Percentiles rank a stretch among this genome's conserved stretches.
Conservation (phyloP, 2,113 vertebrate species). For the Desmodus rotundus region DNA sequence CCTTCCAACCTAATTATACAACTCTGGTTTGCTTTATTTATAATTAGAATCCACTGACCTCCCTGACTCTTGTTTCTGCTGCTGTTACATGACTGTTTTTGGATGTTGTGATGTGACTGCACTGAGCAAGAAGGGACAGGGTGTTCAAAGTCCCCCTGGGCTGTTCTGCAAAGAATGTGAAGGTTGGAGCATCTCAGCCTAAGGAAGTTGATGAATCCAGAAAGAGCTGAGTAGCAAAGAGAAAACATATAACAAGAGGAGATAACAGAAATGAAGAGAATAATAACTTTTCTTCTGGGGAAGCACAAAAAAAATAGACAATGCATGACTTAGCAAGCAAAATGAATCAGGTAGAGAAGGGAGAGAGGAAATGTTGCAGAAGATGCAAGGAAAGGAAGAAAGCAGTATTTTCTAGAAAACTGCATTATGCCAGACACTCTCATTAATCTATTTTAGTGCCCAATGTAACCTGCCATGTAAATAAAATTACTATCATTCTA, state of each 20-base stretch:
- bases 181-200: neutral
- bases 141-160: neutral
- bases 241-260: neutral
- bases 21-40: slow-evolving; percentile 44
- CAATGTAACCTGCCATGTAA: neutral
- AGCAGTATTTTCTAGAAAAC: neutral
- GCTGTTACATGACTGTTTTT: neutral
- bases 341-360: neutral
- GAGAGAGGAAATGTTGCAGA: neutral
- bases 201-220: neutral
- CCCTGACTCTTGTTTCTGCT: neutral
- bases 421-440: neutral
- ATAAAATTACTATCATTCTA: neutral
- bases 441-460: neutral
- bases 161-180: neutral
- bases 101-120: neutral
- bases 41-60: slow-evolving; percentile 52
- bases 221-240: neutral
- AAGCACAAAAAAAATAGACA: neutral
- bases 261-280: neutral
- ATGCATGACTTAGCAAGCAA: neutral
- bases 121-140: neutral
- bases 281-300: neutral
- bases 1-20: slow-evolving; percentile 21
- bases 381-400: neutral